These are phyloP conservation scores for Phallusia fumigata DNA, from an alignment of 23 tunicate genomes.

Conservation along the genomic window DNA sequence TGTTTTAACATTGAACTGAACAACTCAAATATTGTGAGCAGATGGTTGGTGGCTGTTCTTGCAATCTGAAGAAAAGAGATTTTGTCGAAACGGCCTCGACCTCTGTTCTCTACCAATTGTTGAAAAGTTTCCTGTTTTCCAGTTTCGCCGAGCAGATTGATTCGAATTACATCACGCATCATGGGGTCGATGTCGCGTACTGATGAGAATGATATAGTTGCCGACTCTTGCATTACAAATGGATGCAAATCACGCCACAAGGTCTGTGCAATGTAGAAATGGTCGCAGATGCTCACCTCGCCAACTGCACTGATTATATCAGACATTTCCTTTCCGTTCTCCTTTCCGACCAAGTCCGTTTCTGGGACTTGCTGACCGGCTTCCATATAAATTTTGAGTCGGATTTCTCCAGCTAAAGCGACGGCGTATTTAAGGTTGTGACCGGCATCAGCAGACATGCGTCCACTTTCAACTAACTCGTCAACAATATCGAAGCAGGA, in stretches of 20 bases:
- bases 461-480: neutral
- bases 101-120: neutral
- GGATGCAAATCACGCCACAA: neutral
- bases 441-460: slow-evolving; percentile 10
- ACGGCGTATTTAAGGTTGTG: slow-evolving; percentile 33
- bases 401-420: slow-evolving; percentile 34
- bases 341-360: neutral
- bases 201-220: neutral
- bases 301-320: neutral
- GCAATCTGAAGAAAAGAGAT: neutral
- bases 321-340: neutral
- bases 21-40: neutral
- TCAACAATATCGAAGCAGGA: slow-evolving; percentile 21
- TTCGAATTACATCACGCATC: neutral
- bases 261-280: neutral
- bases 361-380: slow-evolving; percentile 20
- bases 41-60: neutral
- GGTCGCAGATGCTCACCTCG: neutral
- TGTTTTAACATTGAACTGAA: neutral
- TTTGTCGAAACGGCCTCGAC: neutral
- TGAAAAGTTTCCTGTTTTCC: neutral
- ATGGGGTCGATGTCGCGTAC: neutral
- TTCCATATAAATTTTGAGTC: slow-evolving; percentile 28
- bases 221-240: neutral
- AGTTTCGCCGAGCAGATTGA: neutral